Base-by-base conservation (phyloP, 2,113 vertebrate genomes). In the Dendrocopos noguchii region DNA sequence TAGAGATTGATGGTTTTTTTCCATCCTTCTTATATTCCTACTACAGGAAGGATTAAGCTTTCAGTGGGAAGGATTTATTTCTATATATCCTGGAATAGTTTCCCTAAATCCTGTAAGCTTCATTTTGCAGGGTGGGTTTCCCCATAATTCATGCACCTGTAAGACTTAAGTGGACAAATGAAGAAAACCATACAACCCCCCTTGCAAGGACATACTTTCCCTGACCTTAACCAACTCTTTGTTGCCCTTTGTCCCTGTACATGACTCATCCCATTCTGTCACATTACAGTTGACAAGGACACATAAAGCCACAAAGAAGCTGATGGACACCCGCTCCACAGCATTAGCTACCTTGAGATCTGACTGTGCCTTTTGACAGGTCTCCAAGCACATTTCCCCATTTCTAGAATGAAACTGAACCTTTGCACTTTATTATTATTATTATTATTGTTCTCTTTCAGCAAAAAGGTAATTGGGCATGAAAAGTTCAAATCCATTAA, bases 401-500 rank as follows among this genome's bases (percentile, higher is more conserved):
- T 88, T 96, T 96, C 93, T 91, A 96, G 90, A 94, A 90, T 84
- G 92, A 92, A 95, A 95, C 79, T 29, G 66, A 96, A 95, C 94
- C 85, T 96, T 94, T 96, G 93, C 84, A 95, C 96, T 96, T 96
- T 95, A 92, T 96, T 95, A 94, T 95, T 95, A 91, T 92, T 52
- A 52, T 52, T 96, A 91, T 96, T 96, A 81, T 96, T 96, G 82
- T 96, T 94, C 90, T 95, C 82, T 96, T 94, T 91, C 84, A 95
- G 87, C 61, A 80, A 93, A 95, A 94, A 92, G 93, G 95, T 96
- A 96, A 96, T 95, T 95, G 94, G 91, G 79, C 95, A 95, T 91
- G 95, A 95, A 96, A 96, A 96, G 95, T 96, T 96, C 94, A 96
- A 96, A 96, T 91, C 95, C 95, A 96, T 96, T 96, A 96, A 94